Conservation (phyloP, 2,797 vertebrate genomes). For the Sardinella longiceps region DNA sequence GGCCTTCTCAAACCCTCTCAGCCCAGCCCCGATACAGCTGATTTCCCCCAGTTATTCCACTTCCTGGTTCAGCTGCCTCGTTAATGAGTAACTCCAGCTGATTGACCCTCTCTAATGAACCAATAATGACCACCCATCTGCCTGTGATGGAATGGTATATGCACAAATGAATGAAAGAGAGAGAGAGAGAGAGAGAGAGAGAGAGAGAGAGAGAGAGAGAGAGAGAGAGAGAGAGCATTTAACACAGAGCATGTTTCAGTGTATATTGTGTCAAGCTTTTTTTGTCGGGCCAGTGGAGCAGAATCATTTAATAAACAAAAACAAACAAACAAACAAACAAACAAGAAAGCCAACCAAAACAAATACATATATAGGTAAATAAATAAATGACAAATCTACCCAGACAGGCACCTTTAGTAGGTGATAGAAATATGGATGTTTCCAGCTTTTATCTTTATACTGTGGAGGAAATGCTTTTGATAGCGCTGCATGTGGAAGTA, state of each 20-base stretch:
- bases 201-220: slow-evolving; percentile 18
- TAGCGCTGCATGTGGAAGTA: neutral
- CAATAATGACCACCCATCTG: neutral
- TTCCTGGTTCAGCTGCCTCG: neutral
- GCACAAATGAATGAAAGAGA: neutral
- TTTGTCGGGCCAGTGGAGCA: too few species aligned
- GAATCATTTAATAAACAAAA: neutral
- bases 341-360: neutral
- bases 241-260: neutral
- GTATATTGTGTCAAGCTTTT: too few species aligned
- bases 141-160: neutral
- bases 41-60: neutral
- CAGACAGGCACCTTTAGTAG: slow-evolving; percentile 28
- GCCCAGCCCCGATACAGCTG: neutral
- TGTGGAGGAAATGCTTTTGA: neutral
- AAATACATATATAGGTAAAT: slow-evolving; percentile 37
- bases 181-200: neutral
- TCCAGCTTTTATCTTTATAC: neutral
- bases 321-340: neutral
- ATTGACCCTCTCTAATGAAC: neutral
- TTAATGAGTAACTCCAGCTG: neutral
- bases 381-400: slow-evolving; percentile 33
- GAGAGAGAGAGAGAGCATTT: slow-evolving; percentile 36
- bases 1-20: too few species aligned
- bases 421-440: slow-evolving; percentile 23